Base-by-base conservation (phyloP, 2,888 invertebrate species). In the Andrena minutula region DNA sequence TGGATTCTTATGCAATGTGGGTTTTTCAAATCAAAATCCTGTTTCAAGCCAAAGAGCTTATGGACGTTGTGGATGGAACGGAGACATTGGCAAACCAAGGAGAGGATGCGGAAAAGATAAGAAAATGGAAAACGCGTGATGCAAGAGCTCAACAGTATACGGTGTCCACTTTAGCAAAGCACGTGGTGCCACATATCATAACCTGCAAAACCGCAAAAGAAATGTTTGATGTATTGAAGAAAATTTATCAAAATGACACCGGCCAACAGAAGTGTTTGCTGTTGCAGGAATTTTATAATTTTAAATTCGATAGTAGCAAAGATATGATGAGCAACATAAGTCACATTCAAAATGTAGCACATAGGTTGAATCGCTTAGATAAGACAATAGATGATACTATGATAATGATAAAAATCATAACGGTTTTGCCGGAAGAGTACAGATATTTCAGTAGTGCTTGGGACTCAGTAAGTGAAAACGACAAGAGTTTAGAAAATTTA, bases 331-430 rank as follows among this genome's bases (percentile, higher is more conserved):
- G 6, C 5, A 30, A 61, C 2, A n/a, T 61, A 35, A 32, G n/a
- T 20, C 16, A 32, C 6, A 32, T 61, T 16, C n/a, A 32, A n/a
- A 61, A 35, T 16, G 1, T 61, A 8, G 32, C 61, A 8, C 32
- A n/a, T n/a, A 61, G 35, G n/a, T 10, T 61, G n/a, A 61, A 61
- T n/a, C 20, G 20, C 1, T 0, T 53, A 26, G 6, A 16, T 32
- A 10, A 30, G 26, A n/a, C 16, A 16, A 32, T 61, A 61, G 8
- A 30, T 32, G 61, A 61, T 16, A 35, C 8, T 7, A 61, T 61
- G 32, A 32, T 61, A n/a, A 61, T 61, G 4, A 20, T n/a, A n/a
- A 61, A 61, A 61, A 61, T 61, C 4, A 32, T 32, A 16, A 32
- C 16, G 7, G 2, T 32, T 16, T 8, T 30, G 30, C 2, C 32